Percentiles rank a stretch among this genome's conserved stretches.
Evolutionary conservation across 2,797 vertebrate genomes (phyloP).

Genomic region (Gambelia wislizenii): DNA sequence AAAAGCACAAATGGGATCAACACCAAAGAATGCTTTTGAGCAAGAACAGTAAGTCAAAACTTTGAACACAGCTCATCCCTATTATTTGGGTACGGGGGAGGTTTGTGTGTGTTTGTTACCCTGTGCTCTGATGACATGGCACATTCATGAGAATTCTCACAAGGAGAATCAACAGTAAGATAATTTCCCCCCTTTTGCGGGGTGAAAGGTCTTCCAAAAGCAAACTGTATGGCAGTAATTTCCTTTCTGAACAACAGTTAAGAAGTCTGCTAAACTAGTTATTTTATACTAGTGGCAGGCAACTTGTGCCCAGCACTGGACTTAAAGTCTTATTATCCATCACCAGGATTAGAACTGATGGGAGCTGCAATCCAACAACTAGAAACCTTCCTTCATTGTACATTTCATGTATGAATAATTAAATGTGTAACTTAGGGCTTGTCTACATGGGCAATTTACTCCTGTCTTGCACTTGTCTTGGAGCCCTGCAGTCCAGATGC

Average conservation of each 20-base stretch:
- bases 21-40: constrained; percentile 62
- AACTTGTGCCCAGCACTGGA: not conserved
- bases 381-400: not conserved
- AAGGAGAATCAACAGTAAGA: constrained; percentile 9
- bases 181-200: constrained; percentile 2
- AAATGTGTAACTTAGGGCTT: not conserved
- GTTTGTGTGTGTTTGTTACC: constrained; percentile 38
- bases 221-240: not conserved
- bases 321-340: not conserved
- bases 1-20: constrained; percentile 64
- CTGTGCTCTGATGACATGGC: not conserved
- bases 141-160: constrained; percentile 12
- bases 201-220: not conserved
- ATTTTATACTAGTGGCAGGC: not conserved
- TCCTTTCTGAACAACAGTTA: constrained; percentile 4
- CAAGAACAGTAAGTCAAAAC: constrained; percentile 50
- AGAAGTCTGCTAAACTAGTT: not conserved
- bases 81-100: not conserved
- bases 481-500: too few species aligned
- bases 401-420: not conserved
- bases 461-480: too few species aligned
- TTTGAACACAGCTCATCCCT: constrained; percentile 33
- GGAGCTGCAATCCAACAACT: not conserved
- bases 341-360: not conserved
- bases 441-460: too few species aligned